These are phyloP conservation scores for Amphipoea lucens DNA, from an alignment of 2,888 invertebrate genomes.

Conservation along the genomic window DNA sequence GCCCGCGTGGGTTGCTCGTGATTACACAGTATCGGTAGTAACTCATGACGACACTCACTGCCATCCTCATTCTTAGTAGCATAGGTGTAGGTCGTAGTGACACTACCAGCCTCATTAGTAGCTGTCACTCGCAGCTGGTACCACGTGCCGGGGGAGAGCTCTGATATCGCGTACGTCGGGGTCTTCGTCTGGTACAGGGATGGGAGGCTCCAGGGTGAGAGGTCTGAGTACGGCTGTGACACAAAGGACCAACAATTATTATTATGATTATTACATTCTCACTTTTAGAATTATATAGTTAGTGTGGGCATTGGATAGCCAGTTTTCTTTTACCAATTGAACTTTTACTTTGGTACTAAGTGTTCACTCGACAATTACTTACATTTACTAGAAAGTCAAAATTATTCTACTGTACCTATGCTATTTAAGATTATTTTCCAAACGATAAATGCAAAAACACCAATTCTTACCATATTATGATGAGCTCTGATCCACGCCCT, in stretches of 20 bases:
- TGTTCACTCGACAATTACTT: too few relatives aligned
- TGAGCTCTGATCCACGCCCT: slow-evolving; percentile 84
- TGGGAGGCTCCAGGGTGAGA: slow-evolving; percentile 75
- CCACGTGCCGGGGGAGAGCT: slow-evolving; percentile 91
- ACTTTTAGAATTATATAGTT: neutral
- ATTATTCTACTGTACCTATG: too few relatives aligned
- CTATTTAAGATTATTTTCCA: neutral
- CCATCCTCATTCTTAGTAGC: slow-evolving; percentile 91
- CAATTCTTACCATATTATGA: slow-evolving; percentile 75
- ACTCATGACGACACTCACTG: slow-evolving; percentile 80
- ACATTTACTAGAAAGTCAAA: too few relatives aligned
- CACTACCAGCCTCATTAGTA: slow-evolving; percentile 91
- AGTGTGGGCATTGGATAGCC: neutral
- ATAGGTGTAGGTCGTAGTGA: slow-evolving; percentile 89
- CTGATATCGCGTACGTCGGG: slow-evolving; percentile 84
- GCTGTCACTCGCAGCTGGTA: slow-evolving; percentile 91
- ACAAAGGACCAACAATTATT: too few relatives aligned
- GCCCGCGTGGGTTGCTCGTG: neutral
- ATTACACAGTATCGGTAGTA: neutral
- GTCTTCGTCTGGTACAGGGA: slow-evolving; percentile 76
- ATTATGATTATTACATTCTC: neutral
- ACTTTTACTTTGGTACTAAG: neutral
- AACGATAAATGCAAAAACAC: neutral
- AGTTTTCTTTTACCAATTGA: neutral
- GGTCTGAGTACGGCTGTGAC: slow-evolving; percentile 73